Percentiles rank a stretch among this genome's conserved stretches.
These are phyloP conservation scores for Bedellia somnulentella DNA, from an alignment of 2,888 invertebrate species.

Conservation along the genomic window DNA sequence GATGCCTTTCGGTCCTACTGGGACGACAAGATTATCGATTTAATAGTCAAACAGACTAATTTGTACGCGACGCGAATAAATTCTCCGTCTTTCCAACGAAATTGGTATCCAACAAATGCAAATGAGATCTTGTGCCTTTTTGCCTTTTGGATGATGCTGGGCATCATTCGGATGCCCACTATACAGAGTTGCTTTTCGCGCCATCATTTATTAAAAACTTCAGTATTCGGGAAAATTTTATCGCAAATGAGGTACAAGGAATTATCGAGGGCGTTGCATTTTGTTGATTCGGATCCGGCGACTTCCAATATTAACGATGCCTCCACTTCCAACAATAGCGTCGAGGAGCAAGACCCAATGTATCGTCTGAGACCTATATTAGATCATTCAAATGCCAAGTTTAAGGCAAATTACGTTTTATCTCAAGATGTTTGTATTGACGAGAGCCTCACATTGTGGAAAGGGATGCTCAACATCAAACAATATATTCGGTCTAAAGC, in stretches of 20 bases:
- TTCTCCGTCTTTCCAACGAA: conserved; percentile 1
- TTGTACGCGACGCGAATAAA: conserved; percentile 5
- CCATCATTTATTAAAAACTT: background rate
- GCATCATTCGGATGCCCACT: conserved; percentile 2
- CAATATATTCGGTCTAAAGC: conserved; percentile 1
- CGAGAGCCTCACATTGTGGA: conserved; percentile 4
- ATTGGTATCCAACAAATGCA: conserved; percentile 1
- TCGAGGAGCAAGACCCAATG: background rate
- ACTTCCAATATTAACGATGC: background rate
- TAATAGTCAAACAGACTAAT: conserved; percentile 5
- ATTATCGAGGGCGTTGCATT: background rate
- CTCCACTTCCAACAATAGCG: background rate
- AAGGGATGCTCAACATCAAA: background rate
- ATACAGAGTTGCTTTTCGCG: conserved; percentile 1
- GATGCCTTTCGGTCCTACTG: conserved; percentile 5
- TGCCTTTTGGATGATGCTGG: conserved; percentile 4
- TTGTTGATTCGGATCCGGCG: background rate
- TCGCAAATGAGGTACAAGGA: background rate
- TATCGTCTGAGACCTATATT: background rate
- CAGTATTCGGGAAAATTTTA: background rate
- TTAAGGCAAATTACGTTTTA: background rate
- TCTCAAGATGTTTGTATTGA: conserved; percentile 3
- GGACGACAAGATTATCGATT: conserved; percentile 4
- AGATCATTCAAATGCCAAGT: background rate
- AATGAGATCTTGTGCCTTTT: conserved; percentile 1